phyloP scores from a whole-genome alignment of 2,888 invertebrate genomes.

The Callyntrura sp. region DNA sequence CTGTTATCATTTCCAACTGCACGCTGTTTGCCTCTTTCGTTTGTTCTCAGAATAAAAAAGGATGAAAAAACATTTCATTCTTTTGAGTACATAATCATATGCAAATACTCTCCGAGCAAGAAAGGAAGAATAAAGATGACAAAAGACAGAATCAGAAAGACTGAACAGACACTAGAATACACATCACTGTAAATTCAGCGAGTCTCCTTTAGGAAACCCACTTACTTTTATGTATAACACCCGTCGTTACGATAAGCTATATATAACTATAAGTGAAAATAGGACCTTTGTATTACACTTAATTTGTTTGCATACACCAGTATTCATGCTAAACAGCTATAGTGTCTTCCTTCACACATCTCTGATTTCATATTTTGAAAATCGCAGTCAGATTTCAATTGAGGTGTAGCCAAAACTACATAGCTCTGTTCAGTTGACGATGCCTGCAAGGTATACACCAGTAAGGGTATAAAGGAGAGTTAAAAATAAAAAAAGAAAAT shows the following conservation, averaged over 20 bases:
- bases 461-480: neutral
- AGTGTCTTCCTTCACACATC: neutral
- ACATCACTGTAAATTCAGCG: too few species aligned
- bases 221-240: neutral
- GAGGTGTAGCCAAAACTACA: neutral
- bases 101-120: conserved; percentile 24
- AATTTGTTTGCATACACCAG: neutral
- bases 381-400: neutral
- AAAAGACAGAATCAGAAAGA: neutral
- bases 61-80: neutral
- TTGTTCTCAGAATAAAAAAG: neutral
- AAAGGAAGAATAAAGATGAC: neutral
- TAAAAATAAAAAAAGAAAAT: neutral
- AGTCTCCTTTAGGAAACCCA: neutral
- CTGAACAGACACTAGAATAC: too few species aligned
- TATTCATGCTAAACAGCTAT: neutral
- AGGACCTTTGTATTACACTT: too few species aligned
- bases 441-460: neutral
- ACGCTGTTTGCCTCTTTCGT: too few species aligned
- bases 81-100: conserved; percentile 19
- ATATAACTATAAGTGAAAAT: neutral
- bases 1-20: conserved; percentile 4
- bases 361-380: conserved; percentile 6
- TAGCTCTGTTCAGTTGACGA: neutral
- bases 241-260: neutral